Evolutionary conservation across 1,140 invertebrate species (phyloP).

Genomic region (Drosophila lini): DNA sequence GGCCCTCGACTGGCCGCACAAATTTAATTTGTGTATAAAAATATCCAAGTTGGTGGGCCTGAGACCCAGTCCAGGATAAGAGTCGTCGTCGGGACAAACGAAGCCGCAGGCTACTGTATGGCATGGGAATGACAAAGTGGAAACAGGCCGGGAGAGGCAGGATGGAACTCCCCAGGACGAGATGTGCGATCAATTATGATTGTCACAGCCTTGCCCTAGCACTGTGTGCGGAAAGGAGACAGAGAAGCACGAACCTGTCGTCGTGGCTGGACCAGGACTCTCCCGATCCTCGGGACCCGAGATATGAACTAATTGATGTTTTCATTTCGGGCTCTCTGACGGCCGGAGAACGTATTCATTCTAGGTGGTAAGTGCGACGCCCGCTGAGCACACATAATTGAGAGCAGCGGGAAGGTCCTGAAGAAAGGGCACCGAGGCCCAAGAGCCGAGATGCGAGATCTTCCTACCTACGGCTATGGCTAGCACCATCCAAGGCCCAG

Average conservation of each 20-base stretch:
- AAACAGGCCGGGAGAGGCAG: conserved; percentile 29
- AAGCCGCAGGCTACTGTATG: conserved; percentile 76
- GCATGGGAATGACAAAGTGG: conserved; percentile 53
- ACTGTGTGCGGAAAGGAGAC: conserved; percentile 6
- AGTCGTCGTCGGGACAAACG: conserved; percentile 38
- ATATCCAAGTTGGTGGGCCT: conserved; percentile 78
- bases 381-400: conserved; percentile 84
- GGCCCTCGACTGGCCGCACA: conserved; percentile 63
- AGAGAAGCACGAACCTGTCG: conserved; percentile 55
- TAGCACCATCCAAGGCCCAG: conserved; percentile 50
- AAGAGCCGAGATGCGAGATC: conserved; percentile 4
- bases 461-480: conserved; percentile 13
- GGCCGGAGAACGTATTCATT: conserved; percentile 59
- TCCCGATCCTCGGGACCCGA: conserved; percentile 18
- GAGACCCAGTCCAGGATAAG: conserved; percentile 22
- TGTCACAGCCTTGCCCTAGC: conserved; percentile 78
- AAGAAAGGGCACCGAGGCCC: conserved; percentile 16
- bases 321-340: conserved; percentile 65
- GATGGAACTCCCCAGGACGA: conserved; percentile 22
- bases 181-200: conserved; percentile 76
- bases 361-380: conserved; percentile 83
- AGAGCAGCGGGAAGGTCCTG: conserved; percentile 41
- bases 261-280: conserved; percentile 39
- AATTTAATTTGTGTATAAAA: conserved; percentile 80
- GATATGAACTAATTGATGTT: conserved; percentile 81